These are phyloP conservation scores for Pollachius pollachius DNA, from an alignment of 2,113 vertebrate genomes.

Conservation along the genomic window DNA sequence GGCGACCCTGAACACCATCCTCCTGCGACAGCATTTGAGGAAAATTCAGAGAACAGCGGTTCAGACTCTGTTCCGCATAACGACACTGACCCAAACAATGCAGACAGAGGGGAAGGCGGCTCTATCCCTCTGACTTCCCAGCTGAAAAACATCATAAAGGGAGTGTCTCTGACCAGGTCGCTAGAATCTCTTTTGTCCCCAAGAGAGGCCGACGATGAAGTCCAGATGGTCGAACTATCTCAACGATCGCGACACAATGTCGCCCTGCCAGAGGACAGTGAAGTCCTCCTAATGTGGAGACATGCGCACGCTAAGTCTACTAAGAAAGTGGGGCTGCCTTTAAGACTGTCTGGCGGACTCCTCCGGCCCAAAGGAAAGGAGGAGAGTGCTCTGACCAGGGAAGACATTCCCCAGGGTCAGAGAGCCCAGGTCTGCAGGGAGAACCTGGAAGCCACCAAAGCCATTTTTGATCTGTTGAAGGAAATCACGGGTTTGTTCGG, in stretches of 20 bases:
- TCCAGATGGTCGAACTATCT: not conserved
- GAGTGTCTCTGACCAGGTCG: constrained; percentile 44
- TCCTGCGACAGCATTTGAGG: constrained; percentile 15
- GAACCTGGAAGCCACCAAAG: constrained; percentile 69
- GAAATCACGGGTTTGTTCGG: constrained; percentile 73
- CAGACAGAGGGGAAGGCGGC: constrained; percentile 42
- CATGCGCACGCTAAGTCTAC: constrained; percentile 15
- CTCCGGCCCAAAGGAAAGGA: constrained; percentile 50
- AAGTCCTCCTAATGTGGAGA: constrained; percentile 7
- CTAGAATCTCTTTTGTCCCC: constrained; percentile 53
- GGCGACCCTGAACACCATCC: constrained; percentile 40
- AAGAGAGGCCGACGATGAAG: constrained; percentile 27
- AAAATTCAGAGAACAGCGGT: constrained; percentile 10
- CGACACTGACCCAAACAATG: constrained; percentile 19
- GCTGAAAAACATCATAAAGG: constrained; percentile 52
- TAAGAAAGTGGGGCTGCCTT: constrained; percentile 53
- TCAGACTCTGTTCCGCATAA: not conserved
- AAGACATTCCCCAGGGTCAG: constrained; percentile 39
- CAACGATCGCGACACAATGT: constrained; percentile 16
- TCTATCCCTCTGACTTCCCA: constrained; percentile 49
- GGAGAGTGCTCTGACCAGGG: constrained; percentile 32
- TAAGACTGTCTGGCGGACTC: constrained; percentile 28
- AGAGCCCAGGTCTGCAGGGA: constrained; percentile 54
- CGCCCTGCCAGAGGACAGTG: constrained; percentile 6
- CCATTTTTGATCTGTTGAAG: constrained; percentile 75